phyloP scores from a whole-genome alignment of 2,888 invertebrate species.

The Protophormia terraenovae region DNA sequence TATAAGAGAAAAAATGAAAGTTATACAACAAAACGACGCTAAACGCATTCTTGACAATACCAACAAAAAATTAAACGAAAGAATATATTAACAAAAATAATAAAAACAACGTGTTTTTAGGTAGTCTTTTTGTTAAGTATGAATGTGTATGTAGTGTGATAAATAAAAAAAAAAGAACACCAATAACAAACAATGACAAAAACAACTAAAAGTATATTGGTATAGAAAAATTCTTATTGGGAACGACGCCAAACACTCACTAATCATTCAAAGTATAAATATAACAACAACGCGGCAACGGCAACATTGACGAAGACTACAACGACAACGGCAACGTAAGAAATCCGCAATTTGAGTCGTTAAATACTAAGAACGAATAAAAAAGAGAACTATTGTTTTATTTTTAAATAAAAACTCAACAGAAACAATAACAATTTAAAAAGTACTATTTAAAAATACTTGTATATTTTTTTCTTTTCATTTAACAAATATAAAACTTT shows the following conservation, averaged over 20 bases:
- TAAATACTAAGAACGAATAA: slow-evolving; percentile 26
- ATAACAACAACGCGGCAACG: slow-evolving; percentile 30
- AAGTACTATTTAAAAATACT: not conserved
- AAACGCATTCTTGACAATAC: slow-evolving; percentile 63
- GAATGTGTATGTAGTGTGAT: slow-evolving; percentile 12
- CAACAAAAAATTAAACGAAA: slow-evolving; percentile 29
- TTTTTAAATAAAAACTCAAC: slow-evolving; percentile 49
- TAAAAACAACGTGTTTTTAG: slow-evolving; percentile 55
- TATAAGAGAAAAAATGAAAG: slow-evolving; percentile 76
- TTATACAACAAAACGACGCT: slow-evolving; percentile 74
- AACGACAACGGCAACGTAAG: slow-evolving; percentile 7
- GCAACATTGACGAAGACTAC: not conserved
- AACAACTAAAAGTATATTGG: not conserved
- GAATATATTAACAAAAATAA: slow-evolving; percentile 27
- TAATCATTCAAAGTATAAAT: slow-evolving; percentile 60
- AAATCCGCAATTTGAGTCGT: slow-evolving; percentile 49
- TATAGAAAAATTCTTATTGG: slow-evolving; percentile 51
- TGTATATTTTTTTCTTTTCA: not conserved
- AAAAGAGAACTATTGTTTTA: slow-evolving; percentile 52
- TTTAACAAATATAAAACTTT: not conserved
- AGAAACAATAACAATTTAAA: not conserved
- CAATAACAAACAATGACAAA: slow-evolving; percentile 29
- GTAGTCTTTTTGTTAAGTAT: not conserved
- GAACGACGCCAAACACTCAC: slow-evolving; percentile 65
- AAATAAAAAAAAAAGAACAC: slow-evolving; percentile 3